Evolutionary conservation across 2,888 invertebrate genomes (phyloP), one percentile per base, ranked within the genome.

Genomic region (Malthinus seriepunctatus): DNA sequence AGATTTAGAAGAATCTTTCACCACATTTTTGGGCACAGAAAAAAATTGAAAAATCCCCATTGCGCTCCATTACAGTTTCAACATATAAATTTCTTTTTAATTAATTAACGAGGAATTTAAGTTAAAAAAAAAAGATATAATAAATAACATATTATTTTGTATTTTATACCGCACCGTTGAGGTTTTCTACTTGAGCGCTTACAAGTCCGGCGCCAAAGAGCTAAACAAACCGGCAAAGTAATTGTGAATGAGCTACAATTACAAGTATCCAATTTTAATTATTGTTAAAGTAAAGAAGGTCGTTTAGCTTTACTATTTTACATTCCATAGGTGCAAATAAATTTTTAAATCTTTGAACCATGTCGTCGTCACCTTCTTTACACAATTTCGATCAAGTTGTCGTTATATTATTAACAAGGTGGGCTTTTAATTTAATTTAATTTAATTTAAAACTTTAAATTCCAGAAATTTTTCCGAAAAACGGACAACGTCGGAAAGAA

Each of bases 151-250:
- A 5, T 23, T 23, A 23, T 23, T 23, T 23, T 23, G 23, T 23
- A 23, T 23, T 23, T 23, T 23, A 5, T 5, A 5, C 5, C 23
- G 23, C 23, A 5, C 23, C 5, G 54, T 50, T 59, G 54, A 54
- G 54, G 39, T 59, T 59, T 59, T 59, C 54, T 59, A 55, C 59
- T 59, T 42, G 59, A 59, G 34, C 51, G 50, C 48, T 59, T 58
- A 54, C 54, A 38, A 50, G 59, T 59, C 54, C 59, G 59, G 59
- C 59, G 59, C 59, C 60, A 60, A 35, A 47, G 35, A 10, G 37
- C 54, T 45, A 55, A 42, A 37, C 55, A 60, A 60, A 60, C 54
- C 55, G 47, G 60, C 51, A 52, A 56, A 60, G 60, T 52, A 56
- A 60, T 56, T 56, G 51, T 42, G 55, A 60, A 60, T 56, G 52